A percentile compares a stretch with the other conserved stretches of the same genome.
phyloP scores from a whole-genome alignment of 1,140 invertebrate genomes.

The Trialeurodes vaporariorum region DNA sequence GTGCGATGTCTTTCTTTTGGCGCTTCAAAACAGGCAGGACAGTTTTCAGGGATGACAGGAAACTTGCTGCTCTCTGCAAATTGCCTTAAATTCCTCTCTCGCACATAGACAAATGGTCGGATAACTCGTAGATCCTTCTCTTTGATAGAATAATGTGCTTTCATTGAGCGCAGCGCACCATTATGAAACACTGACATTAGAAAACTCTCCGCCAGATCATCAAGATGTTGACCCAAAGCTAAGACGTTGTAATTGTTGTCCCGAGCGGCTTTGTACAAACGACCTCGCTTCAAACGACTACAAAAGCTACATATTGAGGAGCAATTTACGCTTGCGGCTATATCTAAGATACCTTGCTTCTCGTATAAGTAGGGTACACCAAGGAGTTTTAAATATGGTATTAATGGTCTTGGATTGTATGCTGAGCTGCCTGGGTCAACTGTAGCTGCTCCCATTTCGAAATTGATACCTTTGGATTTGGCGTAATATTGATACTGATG shows the following conservation, averaged over 20 bases:
- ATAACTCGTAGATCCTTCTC: constrained; percentile 72
- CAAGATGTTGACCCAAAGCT: constrained; percentile 74
- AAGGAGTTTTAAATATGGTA: constrained; percentile 52
- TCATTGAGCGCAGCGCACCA: constrained; percentile 64
- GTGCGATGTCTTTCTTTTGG: constrained; percentile 52
- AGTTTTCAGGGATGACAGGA: constrained; percentile 49
- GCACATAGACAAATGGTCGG: constrained; percentile 74
- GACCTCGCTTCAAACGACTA: constrained; percentile 50
- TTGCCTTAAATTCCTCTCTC: constrained; percentile 56
- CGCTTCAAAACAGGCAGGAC: constrained; percentile 47
- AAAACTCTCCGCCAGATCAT: constrained; percentile 74
- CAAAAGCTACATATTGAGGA: constrained; percentile 55
- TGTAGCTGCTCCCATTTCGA: constrained; percentile 62
- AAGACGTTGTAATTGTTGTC: constrained; percentile 71
- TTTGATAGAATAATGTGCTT: constrained; percentile 67
- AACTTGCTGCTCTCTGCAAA: constrained; percentile 56
- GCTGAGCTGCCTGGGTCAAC: constrained; percentile 49
- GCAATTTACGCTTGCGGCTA: constrained; percentile 36
- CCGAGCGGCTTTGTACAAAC: constrained; percentile 61
- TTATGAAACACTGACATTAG: constrained; percentile 71
- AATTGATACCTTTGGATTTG: constrained; percentile 57
- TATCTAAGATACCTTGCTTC: constrained; percentile 38
- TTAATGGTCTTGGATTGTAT: constrained; percentile 52
- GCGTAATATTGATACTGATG: constrained; percentile 73
- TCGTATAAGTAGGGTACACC: constrained; percentile 61